phyloP scores from a whole-genome alignment of 2,797 vertebrate species.

The Pipistrellus pygmaeus region DNA sequence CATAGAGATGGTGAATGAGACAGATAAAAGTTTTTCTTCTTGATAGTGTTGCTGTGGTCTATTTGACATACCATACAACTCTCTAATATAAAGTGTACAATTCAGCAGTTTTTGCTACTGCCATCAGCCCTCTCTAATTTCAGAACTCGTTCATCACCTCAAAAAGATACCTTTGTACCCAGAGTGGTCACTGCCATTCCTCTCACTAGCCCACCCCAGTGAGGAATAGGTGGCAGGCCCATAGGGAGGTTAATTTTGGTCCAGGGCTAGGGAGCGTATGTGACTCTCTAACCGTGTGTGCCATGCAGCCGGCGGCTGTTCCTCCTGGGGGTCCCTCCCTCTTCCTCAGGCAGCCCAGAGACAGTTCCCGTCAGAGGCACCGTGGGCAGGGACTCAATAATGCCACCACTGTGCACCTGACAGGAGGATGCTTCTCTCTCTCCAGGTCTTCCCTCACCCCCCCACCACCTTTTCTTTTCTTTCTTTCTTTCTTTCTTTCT shows the following conservation, averaged over 20 bases:
- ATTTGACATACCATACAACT: background rate
- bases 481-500: too few species aligned
- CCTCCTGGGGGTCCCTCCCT: background rate
- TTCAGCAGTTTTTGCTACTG: background rate
- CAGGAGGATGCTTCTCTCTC: conserved; percentile 46
- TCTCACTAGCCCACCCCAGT: background rate
- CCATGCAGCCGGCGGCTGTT: background rate
- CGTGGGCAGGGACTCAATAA: background rate
- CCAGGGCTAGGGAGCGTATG: background rate
- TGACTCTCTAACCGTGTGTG: conserved; percentile 52
- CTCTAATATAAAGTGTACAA: background rate
- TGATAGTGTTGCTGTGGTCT: background rate
- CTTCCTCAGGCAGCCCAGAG: background rate
- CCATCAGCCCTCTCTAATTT: background rate
- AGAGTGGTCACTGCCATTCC: background rate
- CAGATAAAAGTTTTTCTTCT: background rate
- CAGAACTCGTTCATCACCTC: background rate
- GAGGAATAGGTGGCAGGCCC: background rate
- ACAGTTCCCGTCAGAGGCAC: conserved; percentile 50
- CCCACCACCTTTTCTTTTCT: conserved; percentile 16
- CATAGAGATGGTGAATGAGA: background rate
- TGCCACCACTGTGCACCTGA: background rate
- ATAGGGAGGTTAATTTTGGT: conserved; percentile 65
- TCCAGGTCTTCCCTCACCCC: background rate
- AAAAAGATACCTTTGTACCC: background rate